These are phyloP conservation scores for Quiscalus mexicanus DNA, from an alignment of 2,113 vertebrate species.

Conservation along the genomic window DNA sequence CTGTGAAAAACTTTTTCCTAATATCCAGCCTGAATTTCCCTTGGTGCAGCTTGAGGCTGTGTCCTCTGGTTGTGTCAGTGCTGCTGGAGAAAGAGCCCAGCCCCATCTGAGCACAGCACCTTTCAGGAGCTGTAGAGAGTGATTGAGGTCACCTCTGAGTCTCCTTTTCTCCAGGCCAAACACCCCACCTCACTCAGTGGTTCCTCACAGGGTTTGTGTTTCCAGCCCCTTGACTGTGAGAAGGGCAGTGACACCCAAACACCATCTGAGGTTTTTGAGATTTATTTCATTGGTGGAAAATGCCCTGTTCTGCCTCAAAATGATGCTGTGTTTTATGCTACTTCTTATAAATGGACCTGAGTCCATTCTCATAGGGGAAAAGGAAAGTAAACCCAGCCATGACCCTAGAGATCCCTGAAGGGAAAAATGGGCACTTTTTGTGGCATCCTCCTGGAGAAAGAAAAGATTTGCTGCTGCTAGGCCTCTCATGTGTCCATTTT, in stretches of 20 bases:
- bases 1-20: background rate
- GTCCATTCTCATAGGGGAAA: background rate
- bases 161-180: background rate
- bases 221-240: fast-evolving
- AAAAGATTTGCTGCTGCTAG: background rate
- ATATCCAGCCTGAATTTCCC: background rate
- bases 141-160: background rate
- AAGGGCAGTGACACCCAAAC: background rate
- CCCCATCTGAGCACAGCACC: background rate
- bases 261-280: background rate
- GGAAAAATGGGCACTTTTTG: background rate
- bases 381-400: background rate
- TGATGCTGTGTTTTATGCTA: fast-evolving
- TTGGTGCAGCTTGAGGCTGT: background rate
- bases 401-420: background rate
- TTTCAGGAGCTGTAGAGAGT: background rate
- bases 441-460: background rate
- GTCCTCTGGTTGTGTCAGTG: background rate
- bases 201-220: background rate
- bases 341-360: background rate
- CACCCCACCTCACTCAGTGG: background rate
- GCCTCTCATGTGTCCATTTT: background rate
- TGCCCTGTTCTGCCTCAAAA: background rate
- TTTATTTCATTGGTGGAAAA: background rate
- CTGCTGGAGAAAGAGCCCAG: background rate